phyloP scores from a whole-genome alignment of 2,888 invertebrate species.

The Meteorus colon region DNA sequence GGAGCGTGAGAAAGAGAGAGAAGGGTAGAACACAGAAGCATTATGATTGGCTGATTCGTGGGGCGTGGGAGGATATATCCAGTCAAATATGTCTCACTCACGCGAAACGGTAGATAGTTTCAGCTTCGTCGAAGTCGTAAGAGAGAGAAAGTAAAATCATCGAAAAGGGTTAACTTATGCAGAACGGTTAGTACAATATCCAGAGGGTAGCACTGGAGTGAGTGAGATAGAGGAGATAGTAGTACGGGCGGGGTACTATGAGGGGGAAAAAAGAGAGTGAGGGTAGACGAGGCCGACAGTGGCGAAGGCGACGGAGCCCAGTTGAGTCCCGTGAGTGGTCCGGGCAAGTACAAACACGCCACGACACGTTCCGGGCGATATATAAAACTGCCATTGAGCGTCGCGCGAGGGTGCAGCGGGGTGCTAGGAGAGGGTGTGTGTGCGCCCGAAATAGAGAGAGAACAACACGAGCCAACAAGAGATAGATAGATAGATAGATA shows the following conservation, averaged over 20 bases:
- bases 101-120: slow-evolving; percentile 17
- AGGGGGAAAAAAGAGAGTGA: slow-evolving; percentile 37
- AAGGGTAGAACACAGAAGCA: not conserved
- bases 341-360: slow-evolving; percentile 63
- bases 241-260: slow-evolving; percentile 41
- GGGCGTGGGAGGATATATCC: slow-evolving; percentile 46
- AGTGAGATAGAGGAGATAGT: slow-evolving; percentile 39
- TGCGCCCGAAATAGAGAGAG: slow-evolving; percentile 36
- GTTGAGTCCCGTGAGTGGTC: slow-evolving; percentile 71
- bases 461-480: slow-evolving; percentile 15
- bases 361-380: slow-evolving; percentile 42
- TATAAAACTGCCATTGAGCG: slow-evolving; percentile 57
- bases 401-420: slow-evolving; percentile 51
- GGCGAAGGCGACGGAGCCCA: slow-evolving; percentile 54
- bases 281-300: slow-evolving; percentile 48
- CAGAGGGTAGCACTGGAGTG: slow-evolving; percentile 21
- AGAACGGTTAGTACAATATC: slow-evolving; percentile 55
- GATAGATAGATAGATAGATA: slow-evolving; percentile 8
- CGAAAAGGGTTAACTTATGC: slow-evolving; percentile 46
- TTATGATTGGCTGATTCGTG: slow-evolving; percentile 45
- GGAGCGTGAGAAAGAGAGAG: not conserved
- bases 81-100: slow-evolving; percentile 12
- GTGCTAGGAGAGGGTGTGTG: slow-evolving; percentile 49
- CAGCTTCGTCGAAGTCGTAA: slow-evolving; percentile 16
- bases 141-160: slow-evolving; percentile 33